Evolutionary conservation across 2,113 vertebrate species (phyloP), one percentile per base, ranked within the genome.

Genomic region (Deroptyus accipitrinus): DNA sequence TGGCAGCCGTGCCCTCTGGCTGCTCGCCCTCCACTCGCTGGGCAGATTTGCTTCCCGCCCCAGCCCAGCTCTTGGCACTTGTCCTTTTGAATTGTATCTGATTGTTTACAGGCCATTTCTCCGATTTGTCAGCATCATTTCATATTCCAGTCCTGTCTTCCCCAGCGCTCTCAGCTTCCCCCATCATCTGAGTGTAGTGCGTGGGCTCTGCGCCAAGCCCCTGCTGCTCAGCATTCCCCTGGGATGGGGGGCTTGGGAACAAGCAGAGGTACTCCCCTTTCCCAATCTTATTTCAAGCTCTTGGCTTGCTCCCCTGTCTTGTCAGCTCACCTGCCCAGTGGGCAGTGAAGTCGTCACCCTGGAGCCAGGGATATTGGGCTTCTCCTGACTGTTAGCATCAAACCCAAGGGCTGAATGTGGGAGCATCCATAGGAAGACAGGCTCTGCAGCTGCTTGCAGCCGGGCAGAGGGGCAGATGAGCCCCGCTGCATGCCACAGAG

Each of bases 41-140:
- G 90, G 83, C 61, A 63, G 83, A 92, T 92, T 86, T 84, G 33
- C 68, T 78, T 94, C 89, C 86, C 6, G 0, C 51, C 77, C 66
- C 83, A 87, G 76, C 86, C 69, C 33, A 30, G 83, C 57, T 95
- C 95, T 92, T 90, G 86, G 92, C 31, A 3, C 94, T 90, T 97
- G 96, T 97, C 96, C 94, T 95, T 95, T 97, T 84, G 77, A 88
- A 97, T 97, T 61, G 69, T 61, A 94, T 97, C 93, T 92, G 86
- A 95, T 94, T 96, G 93, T 95, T 97, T 97, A 95, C 96, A 95
- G 96, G 93, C 95, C 96, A 95, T 95, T 97, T 95, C 95, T 96
- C 94, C 70, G 15, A 97, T 95, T 97, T 95, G 96, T 96, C 96
- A 97, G 95, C 96, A 97, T 96, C 96, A 89, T 95, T 95, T 95